These are phyloP conservation scores for Echinometra lucunter DNA, from an alignment of 53 echinoderm and acorn worm genomes.

Conservation along the genomic window DNA sequence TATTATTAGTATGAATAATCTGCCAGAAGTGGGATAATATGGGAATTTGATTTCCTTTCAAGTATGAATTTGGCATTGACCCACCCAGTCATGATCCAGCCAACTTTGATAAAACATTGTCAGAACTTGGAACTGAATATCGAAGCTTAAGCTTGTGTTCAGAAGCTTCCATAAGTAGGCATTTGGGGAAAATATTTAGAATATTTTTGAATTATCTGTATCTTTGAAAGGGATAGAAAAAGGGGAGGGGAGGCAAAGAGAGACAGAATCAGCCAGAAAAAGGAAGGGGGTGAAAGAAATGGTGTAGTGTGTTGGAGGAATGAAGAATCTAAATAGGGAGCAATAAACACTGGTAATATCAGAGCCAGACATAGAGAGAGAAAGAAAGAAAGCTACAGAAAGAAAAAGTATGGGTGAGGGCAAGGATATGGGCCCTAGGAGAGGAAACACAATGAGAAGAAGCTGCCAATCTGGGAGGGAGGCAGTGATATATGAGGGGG, in stretches of 20 bases:
- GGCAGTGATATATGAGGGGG: not conserved
- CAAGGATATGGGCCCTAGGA: not conserved
- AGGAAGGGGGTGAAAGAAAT: not conserved
- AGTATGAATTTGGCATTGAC: no score
- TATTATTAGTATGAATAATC: no score
- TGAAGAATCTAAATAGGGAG: not conserved
- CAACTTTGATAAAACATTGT: no score
- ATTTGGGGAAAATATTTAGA: no score
- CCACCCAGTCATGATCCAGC: no score
- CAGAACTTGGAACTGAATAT: no score
- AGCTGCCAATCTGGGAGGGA: slow-evolving; percentile 11
- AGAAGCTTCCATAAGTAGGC: no score
- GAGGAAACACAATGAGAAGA: not conserved
- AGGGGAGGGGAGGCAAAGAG: not conserved
- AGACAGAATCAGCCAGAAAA: not conserved
- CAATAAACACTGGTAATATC: not conserved
- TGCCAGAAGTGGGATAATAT: no score
- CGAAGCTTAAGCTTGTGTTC: no score
- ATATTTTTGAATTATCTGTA: no score
- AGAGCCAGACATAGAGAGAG: not conserved
- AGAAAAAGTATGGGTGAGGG: not conserved
- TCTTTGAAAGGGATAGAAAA: no score
- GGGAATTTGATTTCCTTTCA: no score
- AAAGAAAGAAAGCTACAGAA: not conserved
- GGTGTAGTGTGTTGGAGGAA: not conserved